Evolutionary conservation across 2,113 vertebrate genomes (phyloP).

Genomic region (Chascanopsetta lugubris): DNA sequence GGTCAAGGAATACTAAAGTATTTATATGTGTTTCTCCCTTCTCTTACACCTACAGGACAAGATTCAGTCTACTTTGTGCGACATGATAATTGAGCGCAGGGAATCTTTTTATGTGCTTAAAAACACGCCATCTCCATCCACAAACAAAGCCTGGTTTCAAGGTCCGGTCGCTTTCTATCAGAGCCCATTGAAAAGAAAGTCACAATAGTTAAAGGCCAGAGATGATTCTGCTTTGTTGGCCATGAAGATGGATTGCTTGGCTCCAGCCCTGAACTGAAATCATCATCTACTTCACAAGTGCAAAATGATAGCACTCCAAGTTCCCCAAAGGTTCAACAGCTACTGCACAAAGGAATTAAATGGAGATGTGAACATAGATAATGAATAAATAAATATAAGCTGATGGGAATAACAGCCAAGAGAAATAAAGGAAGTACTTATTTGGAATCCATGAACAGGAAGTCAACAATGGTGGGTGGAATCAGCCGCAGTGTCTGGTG

Average conservation of each 20-base stretch:
- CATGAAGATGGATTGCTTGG: conserved; percentile 28
- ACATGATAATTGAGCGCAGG: conserved; percentile 15
- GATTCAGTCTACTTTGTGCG: conserved; percentile 27
- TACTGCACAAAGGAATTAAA: conserved; percentile 5
- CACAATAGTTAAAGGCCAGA: conserved; percentile 15
- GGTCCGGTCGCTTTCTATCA: conserved; percentile 35
- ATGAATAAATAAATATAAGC: neutral
- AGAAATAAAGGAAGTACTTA: neutral
- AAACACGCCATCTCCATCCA: conserved; percentile 7
- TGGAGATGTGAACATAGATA: too few relatives aligned
- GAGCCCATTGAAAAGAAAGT: conserved; percentile 11
- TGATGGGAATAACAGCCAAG: conserved; percentile 4
- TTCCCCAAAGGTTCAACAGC: too few relatives aligned
- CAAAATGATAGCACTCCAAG: neutral
- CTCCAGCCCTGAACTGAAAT: conserved; percentile 43
- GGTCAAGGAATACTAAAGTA: conserved; percentile 36
- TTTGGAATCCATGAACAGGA: conserved; percentile 17
- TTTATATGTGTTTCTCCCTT: conserved; percentile 22
- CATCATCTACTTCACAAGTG: neutral
- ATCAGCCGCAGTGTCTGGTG: neutral
- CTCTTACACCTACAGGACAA: conserved; percentile 31
- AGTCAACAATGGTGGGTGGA: conserved; percentile 15
- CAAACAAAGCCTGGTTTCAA: conserved; percentile 53
- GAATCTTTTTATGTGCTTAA: conserved; percentile 24
- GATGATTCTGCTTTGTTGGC: conserved; percentile 41